Conservation (phyloP, 2,113 vertebrate species). For the Rattus norvegicus region GRCr8 NC_086020.1:158112501-158113000, state of each 20-base stretch:
- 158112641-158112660: too few species aligned
- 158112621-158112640: too few species aligned
- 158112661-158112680: too few species aligned
- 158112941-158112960: not conserved
- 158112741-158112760: not conserved
- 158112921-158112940: not conserved
- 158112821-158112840: not conserved
- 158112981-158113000: not conserved
- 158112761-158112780: not conserved
- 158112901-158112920: not conserved
- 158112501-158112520: too few species aligned
- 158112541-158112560: too few species aligned
- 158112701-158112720: too few species aligned
- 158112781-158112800: not conserved
- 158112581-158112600: too few species aligned
- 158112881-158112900: not conserved
- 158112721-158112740: too few species aligned
- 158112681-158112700: too few species aligned
- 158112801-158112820: constrained; percentile 20
- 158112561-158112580: too few species aligned
- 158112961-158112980: not conserved
- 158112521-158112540: too few species aligned
- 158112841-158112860: not conserved
- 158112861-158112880: not conserved
- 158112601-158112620: too few species aligned